Evolutionary conservation across 2,113 vertebrate species (phyloP).

Genomic region (Equus przewalskii): DNA sequence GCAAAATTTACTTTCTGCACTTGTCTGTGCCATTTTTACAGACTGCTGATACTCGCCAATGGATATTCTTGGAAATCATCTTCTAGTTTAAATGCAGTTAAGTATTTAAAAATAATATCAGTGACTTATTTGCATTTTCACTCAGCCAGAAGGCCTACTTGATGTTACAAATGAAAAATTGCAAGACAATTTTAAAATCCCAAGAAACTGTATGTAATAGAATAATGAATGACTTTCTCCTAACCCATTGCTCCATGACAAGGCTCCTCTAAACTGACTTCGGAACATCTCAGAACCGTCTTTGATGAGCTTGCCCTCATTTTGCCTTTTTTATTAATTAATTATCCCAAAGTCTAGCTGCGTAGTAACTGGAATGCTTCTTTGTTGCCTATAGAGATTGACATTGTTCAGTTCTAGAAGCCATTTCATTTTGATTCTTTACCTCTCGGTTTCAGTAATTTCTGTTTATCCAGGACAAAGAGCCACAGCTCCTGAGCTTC

Average conservation of each 20-base stretch:
- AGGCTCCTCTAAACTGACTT: neutral
- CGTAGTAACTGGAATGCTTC: neutral
- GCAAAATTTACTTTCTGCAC: neutral
- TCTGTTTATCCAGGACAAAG: neutral
- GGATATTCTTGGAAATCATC: neutral
- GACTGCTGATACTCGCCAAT: neutral
- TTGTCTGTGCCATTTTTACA: neutral
- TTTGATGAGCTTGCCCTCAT: neutral
- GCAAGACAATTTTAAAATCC: neutral
- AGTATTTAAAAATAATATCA: conserved; percentile 9
- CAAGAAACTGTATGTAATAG: neutral
- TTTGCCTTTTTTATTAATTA: neutral
- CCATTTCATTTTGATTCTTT: neutral
- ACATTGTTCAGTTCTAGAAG: neutral
- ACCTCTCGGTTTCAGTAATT: neutral
- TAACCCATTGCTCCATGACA: neutral
- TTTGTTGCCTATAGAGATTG: neutral
- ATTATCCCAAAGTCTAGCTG: neutral
- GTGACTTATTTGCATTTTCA: neutral
- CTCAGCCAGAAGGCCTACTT: neutral
- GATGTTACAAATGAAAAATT: neutral
- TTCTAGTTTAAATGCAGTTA: neutral
- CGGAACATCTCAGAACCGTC: neutral
- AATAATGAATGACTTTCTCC: neutral
- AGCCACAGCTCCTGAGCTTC: neutral